Evolutionary conservation across 2,797 vertebrate species (phyloP), one percentile per base, ranked within the genome.

Genomic region (Gallinago nigripennis): DNA sequence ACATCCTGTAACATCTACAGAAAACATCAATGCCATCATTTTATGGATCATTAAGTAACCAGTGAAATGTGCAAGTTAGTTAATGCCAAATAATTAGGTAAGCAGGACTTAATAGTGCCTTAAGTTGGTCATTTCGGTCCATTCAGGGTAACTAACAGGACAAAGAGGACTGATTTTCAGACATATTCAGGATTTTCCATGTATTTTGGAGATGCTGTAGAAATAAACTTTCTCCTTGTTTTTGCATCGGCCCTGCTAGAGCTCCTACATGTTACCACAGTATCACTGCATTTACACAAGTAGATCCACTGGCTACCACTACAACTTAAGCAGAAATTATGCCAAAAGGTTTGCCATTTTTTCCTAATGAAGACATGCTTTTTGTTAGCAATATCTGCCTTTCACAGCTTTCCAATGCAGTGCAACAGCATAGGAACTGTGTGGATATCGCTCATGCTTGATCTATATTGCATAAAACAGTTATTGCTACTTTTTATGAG

Each of bases 401-500:
- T 71, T 60, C 13, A 61, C 17, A 63, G 14, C 39, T 82, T 91
- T 89, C 78, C 48, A 60, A 7, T n/a, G 35, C 19, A 54, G 15
- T 8, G 4, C 23, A 64, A 81, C 12, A 73, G 19, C 37, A 71
- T 24, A 70, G 46, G 17, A 86, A 54, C 25, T 35, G 7, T 17
- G 21, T 45, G 11, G 12, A 18, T 43, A 64, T 46, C 2, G 1
- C n/a, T 61, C 60, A 60, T 8, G 24, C 0, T 0, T 5, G 20
- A 66, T 24, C 58, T 43, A 1, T 19, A 73, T 18, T 30, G 31
- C 21, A 76, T 61, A 86, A 82, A 53, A 1, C 18, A n/a, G 18
- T 15, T 77, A n/a, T 65, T 56, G 14, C 9, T 69, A 43, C 11
- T 17, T 86, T 86, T 77, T 81, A 30, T 45, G 25, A 65, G 19